phyloP scores from a whole-genome alignment of 2,113 vertebrate genomes.

The Dendrocopos noguchii region DNA sequence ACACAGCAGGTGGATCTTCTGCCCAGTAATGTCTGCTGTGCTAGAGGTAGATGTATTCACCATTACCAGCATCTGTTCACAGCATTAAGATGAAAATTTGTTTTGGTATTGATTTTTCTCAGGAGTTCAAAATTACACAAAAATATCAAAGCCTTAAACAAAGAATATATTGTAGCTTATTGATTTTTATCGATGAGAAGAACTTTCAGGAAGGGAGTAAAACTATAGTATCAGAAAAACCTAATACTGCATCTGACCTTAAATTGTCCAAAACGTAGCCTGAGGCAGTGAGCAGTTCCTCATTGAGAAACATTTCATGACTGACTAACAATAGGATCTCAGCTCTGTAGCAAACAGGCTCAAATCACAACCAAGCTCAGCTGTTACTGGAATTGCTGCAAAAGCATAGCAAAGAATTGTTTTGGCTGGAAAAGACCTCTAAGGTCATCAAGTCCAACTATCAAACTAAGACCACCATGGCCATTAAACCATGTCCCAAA shows the following conservation, averaged over 20 bases:
- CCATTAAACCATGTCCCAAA: no score
- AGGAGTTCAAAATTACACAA: neutral
- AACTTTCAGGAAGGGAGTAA: neutral
- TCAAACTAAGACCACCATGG: no score
- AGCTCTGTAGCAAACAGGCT: neutral
- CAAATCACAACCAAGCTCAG: neutral
- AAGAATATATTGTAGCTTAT: neutral
- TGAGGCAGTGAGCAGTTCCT: neutral
- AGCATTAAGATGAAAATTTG: neutral
- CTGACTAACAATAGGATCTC: neutral
- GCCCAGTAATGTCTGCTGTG: neutral
- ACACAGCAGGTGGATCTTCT: neutral
- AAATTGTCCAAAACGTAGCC: slow-evolving; percentile 2
- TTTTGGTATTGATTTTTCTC: neutral
- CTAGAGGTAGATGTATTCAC: neutral
- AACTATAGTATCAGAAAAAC: neutral
- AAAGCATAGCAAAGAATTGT: neutral
- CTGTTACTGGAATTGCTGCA: neutral
- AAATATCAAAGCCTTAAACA: neutral
- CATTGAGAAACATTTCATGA: neutral
- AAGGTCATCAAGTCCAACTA: no score
- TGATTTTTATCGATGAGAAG: neutral
- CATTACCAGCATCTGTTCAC: neutral
- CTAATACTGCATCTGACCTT: neutral
- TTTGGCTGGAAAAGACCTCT: no score